phyloP scores from a whole-genome alignment of 2,113 vertebrate genomes.

The Glaucidium brasilianum region DNA sequence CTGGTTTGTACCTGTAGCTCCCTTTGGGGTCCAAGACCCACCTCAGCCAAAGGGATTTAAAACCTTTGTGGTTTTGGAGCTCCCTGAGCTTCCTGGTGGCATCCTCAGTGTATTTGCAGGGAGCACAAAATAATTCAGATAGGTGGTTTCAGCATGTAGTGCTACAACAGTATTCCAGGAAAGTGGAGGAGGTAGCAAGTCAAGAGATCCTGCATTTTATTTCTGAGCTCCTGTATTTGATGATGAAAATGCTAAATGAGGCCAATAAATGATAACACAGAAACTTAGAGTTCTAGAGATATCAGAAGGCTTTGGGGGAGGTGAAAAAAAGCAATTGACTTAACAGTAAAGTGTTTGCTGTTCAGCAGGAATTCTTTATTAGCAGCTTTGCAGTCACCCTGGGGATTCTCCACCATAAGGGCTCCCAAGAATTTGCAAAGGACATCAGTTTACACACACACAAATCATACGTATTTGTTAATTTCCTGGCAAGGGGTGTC shows the following conservation, averaged over 20 bases:
- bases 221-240: not conserved
- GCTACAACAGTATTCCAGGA: not conserved
- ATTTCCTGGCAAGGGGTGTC: no score
- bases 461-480: no score
- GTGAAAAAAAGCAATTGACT: no score
- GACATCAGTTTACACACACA: no score
- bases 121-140: not conserved
- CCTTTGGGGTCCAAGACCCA: not conserved
- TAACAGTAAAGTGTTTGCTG: no score
- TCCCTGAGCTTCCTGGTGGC: not conserved
- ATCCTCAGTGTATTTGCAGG: not conserved
- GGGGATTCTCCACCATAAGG: no score
- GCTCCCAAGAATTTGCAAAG: no score
- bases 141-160: not conserved
- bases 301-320: not conserved
- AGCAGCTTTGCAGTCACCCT: no score
- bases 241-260: not conserved
- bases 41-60: not conserved
- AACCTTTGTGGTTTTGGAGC: not conserved
- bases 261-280: not conserved
- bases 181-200: no score
- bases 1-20: not conserved
- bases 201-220: no score
- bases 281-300: not conserved
- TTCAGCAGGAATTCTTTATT: no score